phyloP scores from a whole-genome alignment of 2,113 vertebrate genomes.

The Caretta caretta region DNA sequence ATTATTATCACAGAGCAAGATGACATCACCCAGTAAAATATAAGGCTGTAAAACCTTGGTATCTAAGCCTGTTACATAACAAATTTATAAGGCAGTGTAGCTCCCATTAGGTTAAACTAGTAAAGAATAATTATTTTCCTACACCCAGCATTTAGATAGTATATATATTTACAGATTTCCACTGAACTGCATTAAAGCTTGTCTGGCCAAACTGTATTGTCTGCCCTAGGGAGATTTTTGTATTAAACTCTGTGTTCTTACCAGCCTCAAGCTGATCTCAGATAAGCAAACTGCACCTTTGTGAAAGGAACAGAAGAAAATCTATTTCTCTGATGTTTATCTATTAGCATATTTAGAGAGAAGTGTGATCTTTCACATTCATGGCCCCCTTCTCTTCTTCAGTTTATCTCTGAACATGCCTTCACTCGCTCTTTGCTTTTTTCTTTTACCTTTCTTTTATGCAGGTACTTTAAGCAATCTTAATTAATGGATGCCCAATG shows the following conservation, averaged over 20 bases:
- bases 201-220: constrained; percentile 1
- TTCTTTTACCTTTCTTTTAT: constrained; percentile 40
- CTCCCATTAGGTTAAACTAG: background rate
- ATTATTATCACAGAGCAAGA: background rate
- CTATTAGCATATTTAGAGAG: constrained; percentile 60
- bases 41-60: background rate
- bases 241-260: constrained; percentile 16
- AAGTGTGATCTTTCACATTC: constrained; percentile 42
- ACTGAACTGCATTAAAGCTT: background rate
- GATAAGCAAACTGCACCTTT: constrained; percentile 62
- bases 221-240: constrained; percentile 12
- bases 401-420: constrained; percentile 31
- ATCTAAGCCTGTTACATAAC: background rate
- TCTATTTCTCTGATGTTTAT: constrained; percentile 60
- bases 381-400: constrained; percentile 27
- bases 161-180: background rate
- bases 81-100: background rate
- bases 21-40: background rate
- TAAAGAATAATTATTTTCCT: background rate
- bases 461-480: constrained; percentile 34
- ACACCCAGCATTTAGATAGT: background rate
- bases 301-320: constrained; percentile 40
- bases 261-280: constrained; percentile 15
- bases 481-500: constrained; percentile 49
- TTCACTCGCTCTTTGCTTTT: background rate